Conservation (phyloP, 2,113 vertebrate species). For the Zosterops japonicus region DNA sequence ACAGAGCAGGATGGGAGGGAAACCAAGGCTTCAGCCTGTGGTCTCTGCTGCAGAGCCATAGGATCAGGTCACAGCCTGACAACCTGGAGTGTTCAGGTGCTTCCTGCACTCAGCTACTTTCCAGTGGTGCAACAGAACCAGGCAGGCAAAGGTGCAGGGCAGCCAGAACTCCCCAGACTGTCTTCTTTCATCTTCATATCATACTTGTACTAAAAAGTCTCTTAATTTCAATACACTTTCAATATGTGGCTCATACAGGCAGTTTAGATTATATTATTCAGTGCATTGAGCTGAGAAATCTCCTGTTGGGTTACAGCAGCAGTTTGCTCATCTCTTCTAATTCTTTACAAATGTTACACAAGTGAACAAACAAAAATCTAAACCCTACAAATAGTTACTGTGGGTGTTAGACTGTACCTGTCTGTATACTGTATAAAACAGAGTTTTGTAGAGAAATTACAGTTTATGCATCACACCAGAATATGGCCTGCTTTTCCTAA, state of each 20-base stretch:
- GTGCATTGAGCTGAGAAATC: background rate
- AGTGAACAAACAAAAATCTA: background rate
- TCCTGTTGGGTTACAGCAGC: background rate
- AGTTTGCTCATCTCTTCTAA: background rate
- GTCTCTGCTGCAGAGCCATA: background rate
- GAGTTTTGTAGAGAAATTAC: background rate
- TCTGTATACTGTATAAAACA: background rate
- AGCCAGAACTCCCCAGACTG: background rate
- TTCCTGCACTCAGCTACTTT: rapidly evolving
- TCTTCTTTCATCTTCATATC: background rate
- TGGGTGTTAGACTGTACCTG: background rate
- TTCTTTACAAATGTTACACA: background rate
- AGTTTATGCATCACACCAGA: background rate
- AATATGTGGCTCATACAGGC: background rate
- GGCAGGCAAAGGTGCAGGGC: background rate
- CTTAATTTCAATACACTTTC: background rate
- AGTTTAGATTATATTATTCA: background rate
- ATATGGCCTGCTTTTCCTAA: background rate
- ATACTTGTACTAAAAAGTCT: background rate
- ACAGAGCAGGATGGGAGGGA: rapidly evolving
- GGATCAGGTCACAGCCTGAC: background rate
- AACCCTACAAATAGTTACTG: background rate
- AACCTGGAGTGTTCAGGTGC: background rate
- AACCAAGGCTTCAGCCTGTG: background rate
- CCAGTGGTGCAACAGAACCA: background rate